Evolutionary conservation across 2,113 vertebrate species (phyloP).

Genomic region (Actinemys pallida): DNA sequence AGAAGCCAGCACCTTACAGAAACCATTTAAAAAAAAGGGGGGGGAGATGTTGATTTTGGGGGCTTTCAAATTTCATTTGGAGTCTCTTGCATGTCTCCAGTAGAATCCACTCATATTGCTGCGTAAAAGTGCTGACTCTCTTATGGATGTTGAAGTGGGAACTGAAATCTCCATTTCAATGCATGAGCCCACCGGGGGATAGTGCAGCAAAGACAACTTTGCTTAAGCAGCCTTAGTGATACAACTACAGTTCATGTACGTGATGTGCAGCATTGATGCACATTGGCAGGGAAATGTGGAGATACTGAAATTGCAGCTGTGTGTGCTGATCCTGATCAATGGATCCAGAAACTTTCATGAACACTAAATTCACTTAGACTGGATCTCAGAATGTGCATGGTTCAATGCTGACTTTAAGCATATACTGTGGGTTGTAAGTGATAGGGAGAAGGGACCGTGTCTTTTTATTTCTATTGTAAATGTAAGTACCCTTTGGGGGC

Average conservation of each 20-base stretch:
- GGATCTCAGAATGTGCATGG: neutral
- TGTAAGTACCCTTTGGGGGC: neutral
- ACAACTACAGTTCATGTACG: neutral
- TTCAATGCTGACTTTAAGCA: neutral
- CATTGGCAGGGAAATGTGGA: neutral
- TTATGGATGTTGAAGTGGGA: neutral
- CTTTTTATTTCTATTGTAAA: neutral
- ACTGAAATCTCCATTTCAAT: neutral
- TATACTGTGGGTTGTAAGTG: neutral
- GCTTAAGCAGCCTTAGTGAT: neutral
- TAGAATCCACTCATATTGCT: neutral
- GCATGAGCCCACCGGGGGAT: neutral
- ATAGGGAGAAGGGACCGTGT: neutral
- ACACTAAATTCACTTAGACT: neutral
- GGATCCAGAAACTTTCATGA: neutral
- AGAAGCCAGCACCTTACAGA: neutral
- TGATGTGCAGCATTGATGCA: neutral
- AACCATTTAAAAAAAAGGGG: neutral
- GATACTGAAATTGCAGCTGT: accelerated
- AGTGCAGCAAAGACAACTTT: neutral
- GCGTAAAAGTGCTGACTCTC: neutral
- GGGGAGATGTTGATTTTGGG: neutral
- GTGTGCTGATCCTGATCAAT: neutral
- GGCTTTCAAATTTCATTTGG: neutral
- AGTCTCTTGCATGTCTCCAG: neutral